These are phyloP conservation scores for Cygnus olor DNA, from an alignment of 2,797 vertebrate species.

Conservation along the genomic window DNA sequence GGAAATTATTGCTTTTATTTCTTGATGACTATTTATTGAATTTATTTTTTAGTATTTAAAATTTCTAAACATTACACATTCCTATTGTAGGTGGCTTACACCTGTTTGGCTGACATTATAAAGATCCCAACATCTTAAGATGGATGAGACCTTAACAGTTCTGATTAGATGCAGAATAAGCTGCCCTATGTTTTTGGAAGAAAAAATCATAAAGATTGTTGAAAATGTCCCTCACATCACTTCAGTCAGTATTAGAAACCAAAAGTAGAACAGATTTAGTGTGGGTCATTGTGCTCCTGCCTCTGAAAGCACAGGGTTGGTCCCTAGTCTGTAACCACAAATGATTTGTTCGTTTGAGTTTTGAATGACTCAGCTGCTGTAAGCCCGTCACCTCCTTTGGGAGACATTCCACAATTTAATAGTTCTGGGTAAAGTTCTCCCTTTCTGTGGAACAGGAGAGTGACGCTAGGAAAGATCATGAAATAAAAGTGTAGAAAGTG, in stretches of 20 bases:
- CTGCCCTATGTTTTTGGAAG: not conserved
- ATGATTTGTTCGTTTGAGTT: not conserved
- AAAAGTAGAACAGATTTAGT: not conserved
- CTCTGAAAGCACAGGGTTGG: not conserved
- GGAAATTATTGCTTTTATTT: not conserved
- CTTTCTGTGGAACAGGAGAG: not conserved
- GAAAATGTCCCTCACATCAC: not conserved
- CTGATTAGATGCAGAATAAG: not conserved
- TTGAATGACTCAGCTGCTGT: conserved; percentile 10
- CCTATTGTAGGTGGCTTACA: not conserved
- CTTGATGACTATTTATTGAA: not conserved
- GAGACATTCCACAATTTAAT: not conserved
- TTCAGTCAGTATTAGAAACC: not conserved
- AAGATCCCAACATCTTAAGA: not conserved
- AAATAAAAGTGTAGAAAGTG: not conserved
- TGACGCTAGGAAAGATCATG: not conserved
- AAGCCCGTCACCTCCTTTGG: not conserved
- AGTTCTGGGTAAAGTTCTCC: not conserved
- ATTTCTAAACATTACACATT: not conserved
- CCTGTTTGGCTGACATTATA: not conserved
- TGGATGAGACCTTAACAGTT: not conserved
- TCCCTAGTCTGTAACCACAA: not conserved
- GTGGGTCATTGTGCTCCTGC: not conserved
- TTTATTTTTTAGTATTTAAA: not conserved
- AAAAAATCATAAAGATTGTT: not conserved